Evolutionary conservation across 2,113 vertebrate species (phyloP), one percentile per base, ranked within the genome.

Genomic region (Callithrix jacchus): DNA sequence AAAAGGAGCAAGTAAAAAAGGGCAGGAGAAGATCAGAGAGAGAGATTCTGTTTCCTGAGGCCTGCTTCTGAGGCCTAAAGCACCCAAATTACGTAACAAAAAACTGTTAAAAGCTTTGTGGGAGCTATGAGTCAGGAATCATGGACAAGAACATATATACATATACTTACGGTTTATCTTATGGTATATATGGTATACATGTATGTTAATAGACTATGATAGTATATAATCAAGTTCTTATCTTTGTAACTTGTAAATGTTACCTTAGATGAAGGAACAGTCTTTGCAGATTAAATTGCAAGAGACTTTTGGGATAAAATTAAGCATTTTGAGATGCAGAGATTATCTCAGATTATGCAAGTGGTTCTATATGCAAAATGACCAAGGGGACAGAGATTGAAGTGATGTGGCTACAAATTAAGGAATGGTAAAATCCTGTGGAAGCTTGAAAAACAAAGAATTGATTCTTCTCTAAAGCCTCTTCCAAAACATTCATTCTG

Each of bases 241-340:
- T 35, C 4, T 76, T 3, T 64, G 8, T 6, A 25, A 47, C 3
- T 0, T n/a, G 1, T 21, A 32, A 52, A 52, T 52, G 3, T 21
- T 68, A 68, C n/a, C 45, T 68, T 17, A 52, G 12, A 20, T 68
- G 13, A 45, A 42, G 25, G 52, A 40, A 70, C 6, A 21, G 3
- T 21, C 17, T 52, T 80, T 52, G 58, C 3, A 54, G 49, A 68
- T 52, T 66, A 66, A 80, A 18, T 66, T n/a, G 30, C 1, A 79
- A 11, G 2, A 64, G 7, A 47, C n/a, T 2, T 12, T 49, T 16
- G 20, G 49, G 25, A 58, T 35, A 8, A 58, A 74, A 76, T 21
- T 35, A n/a, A 52, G 30, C 8, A 23, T 81, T n/a, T 56, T n/a
- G 35, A 56, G 52, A 25, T 25, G 2, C 16, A 37, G 23, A 68